Percentiles rank a stretch among this genome's conserved stretches.
These are phyloP conservation scores for Cyprinodon brontotheroides DNA, from an alignment of 2,113 vertebrate genomes.

Conservation along the genomic window DNA sequence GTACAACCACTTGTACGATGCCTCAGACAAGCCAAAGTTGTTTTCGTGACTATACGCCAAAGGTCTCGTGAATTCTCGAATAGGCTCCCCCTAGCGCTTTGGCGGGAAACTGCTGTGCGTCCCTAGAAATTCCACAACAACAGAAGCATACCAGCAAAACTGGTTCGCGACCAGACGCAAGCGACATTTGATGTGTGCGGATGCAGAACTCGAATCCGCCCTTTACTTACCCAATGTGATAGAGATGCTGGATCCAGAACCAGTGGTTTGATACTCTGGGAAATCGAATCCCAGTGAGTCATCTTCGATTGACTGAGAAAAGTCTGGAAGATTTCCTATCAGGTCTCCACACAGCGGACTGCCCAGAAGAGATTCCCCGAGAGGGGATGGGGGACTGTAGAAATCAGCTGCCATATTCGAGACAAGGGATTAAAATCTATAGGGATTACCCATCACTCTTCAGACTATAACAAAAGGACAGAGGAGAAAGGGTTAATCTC, in stretches of 20 bases:
- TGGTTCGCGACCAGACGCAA: too few species aligned
- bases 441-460: constrained; percentile 62
- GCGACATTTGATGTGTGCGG: too few species aligned
- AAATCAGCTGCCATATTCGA: constrained; percentile 85
- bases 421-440: constrained; percentile 31
- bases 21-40: too few species aligned
- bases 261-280: constrained; percentile 84
- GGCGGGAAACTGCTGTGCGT: too few species aligned
- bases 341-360: constrained; percentile 90
- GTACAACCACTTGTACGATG: too few species aligned
- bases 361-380: constrained; percentile 84
- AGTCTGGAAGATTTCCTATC: constrained; percentile 86
- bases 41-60: too few species aligned
- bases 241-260: constrained; percentile 84
- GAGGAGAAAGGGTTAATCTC: background rate
- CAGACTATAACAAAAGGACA: constrained; percentile 49
- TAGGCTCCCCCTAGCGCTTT: too few species aligned
- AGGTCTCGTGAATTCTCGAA: too few species aligned
- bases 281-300: constrained; percentile 85
- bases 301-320: constrained; percentile 84
- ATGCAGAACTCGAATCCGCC: too few species aligned
- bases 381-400: constrained; percentile 82
- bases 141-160: too few species aligned
- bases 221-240: constrained; percentile 81
- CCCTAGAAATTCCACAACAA: too few species aligned